phyloP scores from a whole-genome alignment of 2,888 invertebrate genomes.

The Cylloceria caligata region DNA sequence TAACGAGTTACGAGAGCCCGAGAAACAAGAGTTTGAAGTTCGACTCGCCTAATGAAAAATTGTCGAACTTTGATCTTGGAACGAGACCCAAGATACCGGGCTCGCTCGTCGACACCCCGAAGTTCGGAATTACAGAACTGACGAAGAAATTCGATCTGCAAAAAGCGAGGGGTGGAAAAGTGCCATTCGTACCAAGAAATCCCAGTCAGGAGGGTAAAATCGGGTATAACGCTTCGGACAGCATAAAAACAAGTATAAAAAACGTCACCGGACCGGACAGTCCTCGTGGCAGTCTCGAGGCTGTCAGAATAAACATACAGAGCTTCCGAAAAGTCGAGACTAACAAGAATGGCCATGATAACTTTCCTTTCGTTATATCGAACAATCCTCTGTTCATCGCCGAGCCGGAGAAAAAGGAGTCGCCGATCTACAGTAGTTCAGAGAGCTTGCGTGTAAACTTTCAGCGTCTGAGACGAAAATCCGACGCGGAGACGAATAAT shows the following conservation, averaged over 20 bases:
- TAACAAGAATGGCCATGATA: conserved; percentile 79
- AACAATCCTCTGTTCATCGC: conserved; percentile 82
- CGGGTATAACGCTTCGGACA: conserved; percentile 70
- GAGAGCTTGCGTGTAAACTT: conserved; percentile 79
- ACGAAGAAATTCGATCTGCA: conserved; percentile 77
- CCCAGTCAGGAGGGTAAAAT: conserved; percentile 69
- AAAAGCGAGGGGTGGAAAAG: conserved; percentile 71
- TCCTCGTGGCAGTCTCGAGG: conserved; percentile 77
- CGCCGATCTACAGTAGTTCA: conserved; percentile 80
- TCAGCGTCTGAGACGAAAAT: conserved; percentile 79
- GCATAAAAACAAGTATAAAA: conserved; percentile 74
- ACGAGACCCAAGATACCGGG: conserved; percentile 77
- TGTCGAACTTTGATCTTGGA: conserved; percentile 75
- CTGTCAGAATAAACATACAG: conserved; percentile 78
- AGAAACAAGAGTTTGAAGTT: conserved; percentile 72
- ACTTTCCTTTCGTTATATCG: conserved; percentile 81
- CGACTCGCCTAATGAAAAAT: conserved; percentile 73
- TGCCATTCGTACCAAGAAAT: conserved; percentile 71
- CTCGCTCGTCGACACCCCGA: conserved; percentile 70
- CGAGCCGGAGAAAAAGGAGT: conserved; percentile 79
- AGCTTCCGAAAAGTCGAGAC: conserved; percentile 77
- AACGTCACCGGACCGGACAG: conserved; percentile 73
- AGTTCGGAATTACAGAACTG: conserved; percentile 74
- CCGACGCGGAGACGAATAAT: conserved; percentile 79
- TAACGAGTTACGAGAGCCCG: conserved; percentile 70